Percentiles rank a stretch among this genome's conserved stretches.
phyloP scores from a whole-genome alignment of 2,797 vertebrate genomes.

The Malurus leucopterus region DNA sequence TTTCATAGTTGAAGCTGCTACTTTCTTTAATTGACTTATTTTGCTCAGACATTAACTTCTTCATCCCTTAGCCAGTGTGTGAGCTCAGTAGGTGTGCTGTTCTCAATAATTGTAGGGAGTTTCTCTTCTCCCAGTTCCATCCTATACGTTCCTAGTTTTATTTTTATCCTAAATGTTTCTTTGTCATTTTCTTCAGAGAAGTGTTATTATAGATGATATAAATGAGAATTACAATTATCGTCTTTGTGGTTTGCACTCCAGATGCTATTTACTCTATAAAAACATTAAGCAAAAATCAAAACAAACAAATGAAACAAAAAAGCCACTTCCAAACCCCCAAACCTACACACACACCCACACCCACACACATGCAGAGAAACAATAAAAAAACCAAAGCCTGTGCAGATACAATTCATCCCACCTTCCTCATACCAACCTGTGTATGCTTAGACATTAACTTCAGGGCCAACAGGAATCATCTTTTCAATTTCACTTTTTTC shows the following conservation, averaged over 20 bases:
- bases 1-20: neutral
- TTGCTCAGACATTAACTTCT: neutral
- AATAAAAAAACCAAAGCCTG: neutral
- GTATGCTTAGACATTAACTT: neutral
- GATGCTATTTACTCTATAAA: neutral
- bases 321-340: rapidly evolving
- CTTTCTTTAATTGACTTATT: neutral
- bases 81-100: neutral
- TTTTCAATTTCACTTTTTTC: neutral
- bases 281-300: neutral
- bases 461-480: neutral
- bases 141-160: neutral
- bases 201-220: neutral
- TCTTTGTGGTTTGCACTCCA: neutral
- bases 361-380: too few relatives aligned
- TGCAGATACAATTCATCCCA: neutral
- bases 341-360: neutral
- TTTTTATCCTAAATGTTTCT: neutral
- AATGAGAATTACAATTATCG: neutral
- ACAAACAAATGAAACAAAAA: rapidly evolving
- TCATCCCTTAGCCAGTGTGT: neutral
- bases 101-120: neutral
- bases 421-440: neutral
- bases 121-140: neutral
- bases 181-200: neutral